Conservation (phyloP, 92 coral and sea anemone genomes). For the Palythoa grandiflora region DNA sequence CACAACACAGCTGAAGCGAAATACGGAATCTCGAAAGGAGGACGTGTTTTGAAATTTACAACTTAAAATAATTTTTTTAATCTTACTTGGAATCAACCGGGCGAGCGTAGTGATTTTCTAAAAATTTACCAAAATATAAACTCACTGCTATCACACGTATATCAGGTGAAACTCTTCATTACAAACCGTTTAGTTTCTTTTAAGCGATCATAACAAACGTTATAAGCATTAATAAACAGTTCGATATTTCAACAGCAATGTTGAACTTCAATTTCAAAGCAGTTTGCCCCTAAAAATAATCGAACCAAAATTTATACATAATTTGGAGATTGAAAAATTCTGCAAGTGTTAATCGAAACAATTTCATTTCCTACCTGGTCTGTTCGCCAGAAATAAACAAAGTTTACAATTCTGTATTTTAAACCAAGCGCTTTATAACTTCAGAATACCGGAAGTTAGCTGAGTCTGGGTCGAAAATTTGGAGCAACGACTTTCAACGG, state of each 20-base stretch:
- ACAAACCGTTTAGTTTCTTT: too few species aligned
- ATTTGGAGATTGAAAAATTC: too few species aligned
- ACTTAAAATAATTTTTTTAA: neutral
- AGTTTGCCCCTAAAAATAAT: too few species aligned
- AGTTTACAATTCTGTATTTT: neutral
- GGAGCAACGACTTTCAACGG: constrained; percentile 34
- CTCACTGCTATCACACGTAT: too few species aligned
- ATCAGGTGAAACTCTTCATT: too few species aligned
- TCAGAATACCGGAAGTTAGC: constrained; percentile 43
- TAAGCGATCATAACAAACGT: too few species aligned
- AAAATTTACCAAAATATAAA: neutral
- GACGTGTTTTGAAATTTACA: constrained; percentile 18
- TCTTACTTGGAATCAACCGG: neutral
- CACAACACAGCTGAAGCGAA: neutral
- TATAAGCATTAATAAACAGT: too few species aligned
- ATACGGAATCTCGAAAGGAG: neutral
- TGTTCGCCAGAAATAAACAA: neutral
- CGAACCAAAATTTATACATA: too few species aligned
- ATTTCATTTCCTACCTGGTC: too few species aligned
- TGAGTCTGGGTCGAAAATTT: constrained; percentile 27
- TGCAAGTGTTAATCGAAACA: too few species aligned
- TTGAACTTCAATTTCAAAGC: too few species aligned
- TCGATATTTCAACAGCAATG: too few species aligned
- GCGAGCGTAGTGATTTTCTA: neutral
- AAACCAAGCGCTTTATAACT: constrained; percentile 9